Evolutionary conservation across 1,140 invertebrate genomes (phyloP), one percentile per base, ranked within the genome.

Genomic region (Orussus abietinus): DNA sequence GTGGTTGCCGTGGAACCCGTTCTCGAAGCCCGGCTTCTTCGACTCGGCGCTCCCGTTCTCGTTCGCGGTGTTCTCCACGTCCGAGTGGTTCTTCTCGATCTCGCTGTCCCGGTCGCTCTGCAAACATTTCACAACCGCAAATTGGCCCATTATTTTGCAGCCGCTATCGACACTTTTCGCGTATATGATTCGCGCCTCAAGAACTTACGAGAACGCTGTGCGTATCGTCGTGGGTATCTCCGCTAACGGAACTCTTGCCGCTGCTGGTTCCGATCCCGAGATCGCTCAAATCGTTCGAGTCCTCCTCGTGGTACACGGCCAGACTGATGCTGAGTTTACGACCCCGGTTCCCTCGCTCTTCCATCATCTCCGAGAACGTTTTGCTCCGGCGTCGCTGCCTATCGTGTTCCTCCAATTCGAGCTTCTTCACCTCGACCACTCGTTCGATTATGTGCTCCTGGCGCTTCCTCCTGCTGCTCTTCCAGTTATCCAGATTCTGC

Each of bases 291-390:
- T 90, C 87, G 55, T 88, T 87, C 12, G 80, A 77, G 57, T 90
- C 86, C 47, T 90, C 86, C 50, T 90, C 86, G 50, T 79, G 76
- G 55, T 87, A 85, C 46, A 86, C 73, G 3, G 81, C 78, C 38
- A 85, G 62, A 43, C 79, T 83, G 57, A 78, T 75, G 49, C 69
- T 77, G 37, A 77, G 63, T 51, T 77, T 77, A 17, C 72, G 65
- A 32, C 75, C 73, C 30, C 76, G 67, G 46, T 60, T 76, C 40
- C 67, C 75, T 83, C 90, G 84, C 69, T 93, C 89, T 67, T 92
- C 87, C 75, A 93, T 81, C 82, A 96, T 95, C 74, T 96, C 90
- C 61, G 82, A 90, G 76, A 94, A 96, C 26, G 92, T 95, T 77
- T 94, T 95, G 61, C 83, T 86, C 66, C 87, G 82, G 64, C 80